These are phyloP conservation scores for Heterodera filipjevi DNA, from an alignment of 2,888 invertebrate genomes.

Conservation along the genomic window DNA sequence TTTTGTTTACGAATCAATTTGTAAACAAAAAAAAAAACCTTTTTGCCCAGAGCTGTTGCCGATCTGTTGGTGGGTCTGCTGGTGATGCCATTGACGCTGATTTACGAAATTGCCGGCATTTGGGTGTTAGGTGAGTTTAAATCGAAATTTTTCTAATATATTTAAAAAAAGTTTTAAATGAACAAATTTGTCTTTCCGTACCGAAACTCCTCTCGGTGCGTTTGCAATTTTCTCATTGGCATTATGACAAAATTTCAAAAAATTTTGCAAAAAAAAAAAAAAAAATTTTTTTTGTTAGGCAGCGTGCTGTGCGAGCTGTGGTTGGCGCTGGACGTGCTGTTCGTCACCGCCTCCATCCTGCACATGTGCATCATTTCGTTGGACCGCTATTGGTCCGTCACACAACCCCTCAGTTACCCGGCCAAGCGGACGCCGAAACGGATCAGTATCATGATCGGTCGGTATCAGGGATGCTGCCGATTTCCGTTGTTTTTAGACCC, in stretches of 20 bases:
- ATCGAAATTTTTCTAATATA: too few species aligned
- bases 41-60: constrained; percentile 50
- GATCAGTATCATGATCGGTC: constrained; percentile 61
- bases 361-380: constrained; percentile 66
- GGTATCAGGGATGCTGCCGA: too few species aligned
- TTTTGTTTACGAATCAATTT: background rate
- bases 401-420: constrained; percentile 61
- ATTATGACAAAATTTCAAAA: background rate
- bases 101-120: constrained; percentile 69
- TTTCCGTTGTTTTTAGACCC: too few species aligned
- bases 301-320: constrained; percentile 68
- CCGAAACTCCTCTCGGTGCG: too few species aligned
- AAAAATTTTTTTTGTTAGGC: constrained; percentile 41
- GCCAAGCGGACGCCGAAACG: constrained; percentile 57
- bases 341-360: constrained; percentile 69
- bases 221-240: too few species aligned
- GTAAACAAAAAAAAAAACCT: background rate
- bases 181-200: too few species aligned
- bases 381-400: constrained; percentile 64
- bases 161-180: too few species aligned
- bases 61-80: constrained; percentile 67
- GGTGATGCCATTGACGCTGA: constrained; percentile 69
- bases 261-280: background rate
- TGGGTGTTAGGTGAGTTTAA: constrained; percentile 67
- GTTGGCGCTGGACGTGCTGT: constrained; percentile 69